A percentile compares a stretch with the other conserved stretches of the same genome.
Evolutionary conservation across 2,113 vertebrate genomes (phyloP).

Genomic region (Pangasianodon gigas): DNA sequence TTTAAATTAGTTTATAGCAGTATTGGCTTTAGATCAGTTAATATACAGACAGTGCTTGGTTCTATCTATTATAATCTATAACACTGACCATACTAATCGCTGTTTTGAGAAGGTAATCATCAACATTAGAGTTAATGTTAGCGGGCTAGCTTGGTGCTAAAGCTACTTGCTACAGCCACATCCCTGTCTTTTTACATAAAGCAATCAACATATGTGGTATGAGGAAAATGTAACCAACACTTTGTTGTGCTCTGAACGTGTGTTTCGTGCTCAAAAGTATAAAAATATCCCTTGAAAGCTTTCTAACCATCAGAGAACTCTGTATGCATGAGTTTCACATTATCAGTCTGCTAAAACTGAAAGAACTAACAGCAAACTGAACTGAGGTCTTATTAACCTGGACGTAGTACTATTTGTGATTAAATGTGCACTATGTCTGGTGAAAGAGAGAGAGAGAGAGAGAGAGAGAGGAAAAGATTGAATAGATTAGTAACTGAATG

Average conservation of each 20-base stretch:
- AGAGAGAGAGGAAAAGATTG: background rate
- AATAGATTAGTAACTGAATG: background rate
- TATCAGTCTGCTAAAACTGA: background rate
- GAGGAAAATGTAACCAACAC: background rate
- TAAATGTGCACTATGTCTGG: background rate
- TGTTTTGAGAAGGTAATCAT: background rate
- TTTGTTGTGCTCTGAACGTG: background rate
- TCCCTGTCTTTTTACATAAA: background rate
- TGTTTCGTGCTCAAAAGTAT: background rate
- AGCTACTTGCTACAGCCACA: slow-evolving; percentile 1
- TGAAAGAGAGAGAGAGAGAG: background rate
- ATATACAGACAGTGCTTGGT: background rate
- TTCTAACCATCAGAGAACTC: background rate
- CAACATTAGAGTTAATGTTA: background rate
- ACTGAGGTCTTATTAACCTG: background rate
- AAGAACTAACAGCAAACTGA: background rate
- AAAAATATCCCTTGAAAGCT: background rate
- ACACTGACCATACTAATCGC: background rate
- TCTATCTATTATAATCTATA: background rate
- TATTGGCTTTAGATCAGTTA: background rate
- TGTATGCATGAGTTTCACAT: background rate
- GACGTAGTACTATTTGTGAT: background rate
- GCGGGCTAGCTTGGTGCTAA: background rate
- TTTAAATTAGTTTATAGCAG: background rate
- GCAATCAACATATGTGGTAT: background rate